Conservation (phyloP, 2,888 invertebrate genomes). For the Dicycla oo region DNA sequence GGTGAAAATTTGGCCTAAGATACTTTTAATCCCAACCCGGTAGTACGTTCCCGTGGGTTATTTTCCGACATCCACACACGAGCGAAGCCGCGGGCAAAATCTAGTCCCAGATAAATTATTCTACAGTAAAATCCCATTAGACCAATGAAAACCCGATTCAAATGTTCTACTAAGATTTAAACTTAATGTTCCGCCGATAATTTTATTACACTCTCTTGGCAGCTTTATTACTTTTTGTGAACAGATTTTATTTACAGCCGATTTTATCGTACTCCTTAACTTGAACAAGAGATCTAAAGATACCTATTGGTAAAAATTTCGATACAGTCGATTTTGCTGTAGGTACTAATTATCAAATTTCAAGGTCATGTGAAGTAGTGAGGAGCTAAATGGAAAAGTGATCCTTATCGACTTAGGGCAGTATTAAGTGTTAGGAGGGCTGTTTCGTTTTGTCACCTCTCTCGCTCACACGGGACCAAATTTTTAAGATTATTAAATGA, state of each 20-base stretch:
- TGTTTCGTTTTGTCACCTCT: too few species aligned
- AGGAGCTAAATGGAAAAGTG: neutral
- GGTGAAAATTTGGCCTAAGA: too few species aligned
- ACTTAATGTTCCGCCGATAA: conserved; percentile 59
- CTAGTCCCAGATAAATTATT: conserved; percentile 25
- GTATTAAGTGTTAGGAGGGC: neutral
- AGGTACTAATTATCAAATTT: conserved; percentile 18
- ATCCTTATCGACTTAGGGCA: neutral
- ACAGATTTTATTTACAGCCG: conserved; percentile 56
- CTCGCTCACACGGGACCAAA: too few species aligned
- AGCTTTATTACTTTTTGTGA: conserved; percentile 57
- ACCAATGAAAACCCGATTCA: conserved; percentile 73
- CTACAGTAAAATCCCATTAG: conserved; percentile 73
- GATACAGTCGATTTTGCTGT: conserved; percentile 2
- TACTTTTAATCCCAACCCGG: too few species aligned
- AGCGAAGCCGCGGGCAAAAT: too few species aligned
- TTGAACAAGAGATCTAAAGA: conserved; percentile 21
- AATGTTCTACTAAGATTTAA: conserved; percentile 63
- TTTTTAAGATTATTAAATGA: too few species aligned
- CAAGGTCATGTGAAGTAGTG: neutral
- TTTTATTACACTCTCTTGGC: conserved; percentile 55
- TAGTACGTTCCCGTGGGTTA: too few species aligned
- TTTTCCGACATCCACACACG: too few species aligned
- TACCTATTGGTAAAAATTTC: conserved; percentile 5
- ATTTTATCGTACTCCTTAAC: conserved; percentile 48